Evolutionary conservation across 1,140 invertebrate genomes (phyloP).

Genomic region (Agrilus planipennis): DNA sequence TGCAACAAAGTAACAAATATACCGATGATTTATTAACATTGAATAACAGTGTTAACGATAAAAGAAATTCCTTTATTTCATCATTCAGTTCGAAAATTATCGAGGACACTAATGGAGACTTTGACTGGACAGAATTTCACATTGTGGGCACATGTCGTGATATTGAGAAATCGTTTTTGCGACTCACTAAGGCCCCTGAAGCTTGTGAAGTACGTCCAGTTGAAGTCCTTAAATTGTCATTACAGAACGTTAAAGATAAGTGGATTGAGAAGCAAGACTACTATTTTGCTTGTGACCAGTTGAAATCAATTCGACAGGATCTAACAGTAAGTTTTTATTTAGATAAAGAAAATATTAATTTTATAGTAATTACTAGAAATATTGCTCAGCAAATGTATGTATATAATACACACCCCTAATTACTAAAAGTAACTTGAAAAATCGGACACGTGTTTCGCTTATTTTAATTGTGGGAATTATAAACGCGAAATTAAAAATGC

Average conservation of each 20-base stretch:
- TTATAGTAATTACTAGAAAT: too few species aligned
- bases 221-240: slow-evolving; percentile 69
- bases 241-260: slow-evolving; percentile 79
- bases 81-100: slow-evolving; percentile 34
- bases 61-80: slow-evolving; percentile 28
- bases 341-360: too few species aligned
- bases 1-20: slow-evolving; percentile 20
- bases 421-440: too few species aligned
- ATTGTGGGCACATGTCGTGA: slow-evolving; percentile 88
- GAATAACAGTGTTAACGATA: slow-evolving; percentile 25
- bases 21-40: slow-evolving; percentile 34
- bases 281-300: slow-evolving; percentile 91
- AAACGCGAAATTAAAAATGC: background rate
- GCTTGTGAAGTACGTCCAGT: slow-evolving; percentile 82
- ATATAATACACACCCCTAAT: too few species aligned
- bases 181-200: slow-evolving; percentile 91
- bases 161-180: slow-evolving; percentile 88
- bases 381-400: too few species aligned
- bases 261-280: slow-evolving; percentile 89
- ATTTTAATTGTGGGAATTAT: too few species aligned
- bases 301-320: slow-evolving; percentile 98
- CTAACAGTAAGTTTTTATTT: slow-evolving; percentile 89
- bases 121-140: slow-evolving; percentile 73
- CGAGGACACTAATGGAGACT: slow-evolving; percentile 49
- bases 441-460: too few species aligned